Base-by-base conservation (phyloP, 2,113 vertebrate species). In the Addax nasomaculatus region DNA sequence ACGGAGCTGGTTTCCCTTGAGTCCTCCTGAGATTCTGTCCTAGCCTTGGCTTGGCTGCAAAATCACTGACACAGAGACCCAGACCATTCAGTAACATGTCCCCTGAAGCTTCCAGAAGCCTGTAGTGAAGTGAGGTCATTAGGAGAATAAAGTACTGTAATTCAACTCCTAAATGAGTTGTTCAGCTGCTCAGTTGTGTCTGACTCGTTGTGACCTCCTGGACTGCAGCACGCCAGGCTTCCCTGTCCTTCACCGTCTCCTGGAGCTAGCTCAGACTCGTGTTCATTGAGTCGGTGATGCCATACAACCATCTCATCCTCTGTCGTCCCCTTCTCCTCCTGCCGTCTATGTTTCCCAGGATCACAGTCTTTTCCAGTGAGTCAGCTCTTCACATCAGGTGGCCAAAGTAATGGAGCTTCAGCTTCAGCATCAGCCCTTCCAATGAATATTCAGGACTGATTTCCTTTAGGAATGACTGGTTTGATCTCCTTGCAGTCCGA, bases 201-300 rank as follows among this genome's bases (percentile, higher is more conserved):
- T 70, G n/a, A 23, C 67, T 70, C 67, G 39, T 23, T 70, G 67
- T 70, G 67, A 70, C 19, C 10, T 36, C 67, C n/a, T 70, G 19
- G n/a, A 39, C n/a, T 70, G 67, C 5, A 70, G 67, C n/a, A 70
- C 0, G 1, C 67, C 67, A 13, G 67, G 67, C 67, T 70, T 70
- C 67, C n/a, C n/a, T 70, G 67, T 70, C n/a, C 67, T 70, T 70
- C 19, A 70, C n/a, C n/a, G 0, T 39, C 21, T 39, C n/a, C n/a
- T 70, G 19, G 67, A 70, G 21, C 67, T 39, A 70, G 67, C 67
- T 39, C 19, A 70, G 36, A 70, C 67, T 39, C 19, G 39, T 70
- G 67, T 39, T 11, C 2, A 0, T 23, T 39, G 67, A 70, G 19
- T 70, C 0, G 2, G n/a, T 70, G n/a, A 70, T 23, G 67, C 67